Conservation (phyloP, 1,140 invertebrate genomes). For the Samia ricini region DNA sequence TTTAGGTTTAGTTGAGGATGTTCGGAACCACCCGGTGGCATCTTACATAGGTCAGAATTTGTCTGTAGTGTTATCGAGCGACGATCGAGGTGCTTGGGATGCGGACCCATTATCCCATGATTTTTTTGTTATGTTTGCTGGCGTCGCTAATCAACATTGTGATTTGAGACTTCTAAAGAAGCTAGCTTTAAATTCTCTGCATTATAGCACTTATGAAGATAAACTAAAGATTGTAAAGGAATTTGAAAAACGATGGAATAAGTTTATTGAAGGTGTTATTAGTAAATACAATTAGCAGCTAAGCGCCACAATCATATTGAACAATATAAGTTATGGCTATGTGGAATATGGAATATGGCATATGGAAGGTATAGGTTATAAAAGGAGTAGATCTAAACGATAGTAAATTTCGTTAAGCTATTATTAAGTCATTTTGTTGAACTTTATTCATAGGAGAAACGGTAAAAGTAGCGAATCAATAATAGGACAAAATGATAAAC, state of each 20-base stretch:
- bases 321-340: too few species aligned
- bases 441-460: too few species aligned
- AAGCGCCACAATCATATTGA: too few species aligned
- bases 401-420: too few species aligned
- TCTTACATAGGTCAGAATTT: slow-evolving; percentile 81
- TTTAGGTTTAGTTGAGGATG: slow-evolving; percentile 85
- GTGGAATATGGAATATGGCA: too few species aligned
- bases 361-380: too few species aligned
- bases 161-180: slow-evolving; percentile 88
- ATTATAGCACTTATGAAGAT: slow-evolving; percentile 77
- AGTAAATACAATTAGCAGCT: too few species aligned
- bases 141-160: slow-evolving; percentile 82
- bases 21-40: slow-evolving; percentile 89
- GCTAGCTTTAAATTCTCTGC: slow-evolving; percentile 87
- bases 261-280: slow-evolving; percentile 50
- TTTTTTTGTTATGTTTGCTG: slow-evolving; percentile 90
- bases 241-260: slow-evolving; percentile 62
- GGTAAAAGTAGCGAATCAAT: too few species aligned
- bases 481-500: too few species aligned
- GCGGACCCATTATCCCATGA: slow-evolving; percentile 86
- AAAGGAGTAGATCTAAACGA: too few species aligned
- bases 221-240: slow-evolving; percentile 54
- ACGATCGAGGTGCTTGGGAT: slow-evolving; percentile 89
- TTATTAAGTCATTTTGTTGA: too few species aligned
- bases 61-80: slow-evolving; percentile 81